Conservation (phyloP, 2,113 vertebrate species). For the Etheostoma spectabile region DNA sequence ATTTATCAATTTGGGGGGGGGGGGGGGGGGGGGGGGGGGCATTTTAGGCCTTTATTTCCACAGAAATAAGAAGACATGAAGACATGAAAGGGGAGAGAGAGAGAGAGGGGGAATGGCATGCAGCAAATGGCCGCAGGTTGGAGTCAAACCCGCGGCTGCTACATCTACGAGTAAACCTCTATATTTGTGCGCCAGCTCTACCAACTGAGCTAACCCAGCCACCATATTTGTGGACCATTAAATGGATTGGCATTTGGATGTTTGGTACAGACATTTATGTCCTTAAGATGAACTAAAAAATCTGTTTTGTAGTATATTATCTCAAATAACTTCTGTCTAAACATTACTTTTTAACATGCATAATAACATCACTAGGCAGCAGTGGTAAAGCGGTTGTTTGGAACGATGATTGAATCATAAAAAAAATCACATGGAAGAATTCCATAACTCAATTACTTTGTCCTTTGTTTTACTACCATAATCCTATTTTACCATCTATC, state of each 20-base stretch:
- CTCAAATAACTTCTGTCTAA: background rate
- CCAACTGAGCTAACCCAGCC: no score
- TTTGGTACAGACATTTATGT: background rate
- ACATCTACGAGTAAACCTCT: no score
- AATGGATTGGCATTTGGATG: slow-evolving; percentile 1
- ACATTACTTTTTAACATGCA: slow-evolving; percentile 8
- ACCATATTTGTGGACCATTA: background rate
- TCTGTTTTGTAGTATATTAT: slow-evolving; percentile 2
- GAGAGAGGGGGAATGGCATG: no score
- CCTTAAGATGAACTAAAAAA: background rate
- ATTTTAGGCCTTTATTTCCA: no score
- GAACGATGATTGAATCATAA: slow-evolving; percentile 69
- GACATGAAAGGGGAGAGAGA: no score
- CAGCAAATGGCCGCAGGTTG: no score
- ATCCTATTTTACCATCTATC: slow-evolving; percentile 59
- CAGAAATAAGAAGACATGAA: no score
- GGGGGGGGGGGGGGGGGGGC: no score
- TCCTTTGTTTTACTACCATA: slow-evolving; percentile 69
- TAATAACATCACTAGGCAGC: slow-evolving; percentile 13
- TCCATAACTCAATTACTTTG: slow-evolving; percentile 61
- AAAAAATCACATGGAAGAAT: slow-evolving; percentile 57
- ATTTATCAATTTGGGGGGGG: no score
- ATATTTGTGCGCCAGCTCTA: no score
- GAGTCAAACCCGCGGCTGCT: no score
- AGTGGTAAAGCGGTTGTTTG: slow-evolving; percentile 52